These are phyloP conservation scores for Agrotis puta DNA, from an alignment of 2,888 invertebrate genomes.

Conservation along the genomic window DNA sequence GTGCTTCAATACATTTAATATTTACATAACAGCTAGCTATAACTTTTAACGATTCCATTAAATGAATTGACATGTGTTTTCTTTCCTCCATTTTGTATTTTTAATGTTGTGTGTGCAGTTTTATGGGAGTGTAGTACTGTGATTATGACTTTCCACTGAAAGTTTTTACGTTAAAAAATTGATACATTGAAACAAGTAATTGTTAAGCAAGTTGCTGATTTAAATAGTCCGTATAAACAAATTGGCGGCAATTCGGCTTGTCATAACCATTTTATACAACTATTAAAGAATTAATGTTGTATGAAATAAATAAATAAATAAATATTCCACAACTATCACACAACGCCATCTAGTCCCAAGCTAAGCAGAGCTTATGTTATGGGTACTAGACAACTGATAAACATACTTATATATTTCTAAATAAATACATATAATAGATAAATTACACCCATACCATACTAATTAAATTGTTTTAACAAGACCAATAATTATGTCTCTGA, in stretches of 20 bases:
- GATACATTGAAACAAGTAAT: background rate
- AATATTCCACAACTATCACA: no score
- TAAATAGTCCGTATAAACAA: background rate
- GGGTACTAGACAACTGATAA: no score
- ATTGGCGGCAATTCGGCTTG: background rate
- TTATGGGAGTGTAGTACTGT: conserved; percentile 8
- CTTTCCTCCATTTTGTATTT: conserved; percentile 25
- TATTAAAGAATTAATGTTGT: no score
- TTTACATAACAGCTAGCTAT: conserved; percentile 65
- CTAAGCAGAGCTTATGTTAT: no score
- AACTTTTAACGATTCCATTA: conserved; percentile 54
- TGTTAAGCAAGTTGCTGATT: background rate
- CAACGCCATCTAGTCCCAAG: no score
- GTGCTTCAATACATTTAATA: conserved; percentile 57
- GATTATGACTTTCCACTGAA: background rate
- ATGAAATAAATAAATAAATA: no score
- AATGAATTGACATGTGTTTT: conserved; percentile 18
- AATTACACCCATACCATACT: no score
- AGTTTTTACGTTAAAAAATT: background rate
- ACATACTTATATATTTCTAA: no score
- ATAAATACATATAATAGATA: no score
- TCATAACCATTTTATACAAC: no score
- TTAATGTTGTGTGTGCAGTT: conserved; percentile 10
- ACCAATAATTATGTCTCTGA: no score
- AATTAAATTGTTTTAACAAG: no score